phyloP scores from a whole-genome alignment of 2,797 vertebrate species.

The Thaleichthys pacificus region DNA sequence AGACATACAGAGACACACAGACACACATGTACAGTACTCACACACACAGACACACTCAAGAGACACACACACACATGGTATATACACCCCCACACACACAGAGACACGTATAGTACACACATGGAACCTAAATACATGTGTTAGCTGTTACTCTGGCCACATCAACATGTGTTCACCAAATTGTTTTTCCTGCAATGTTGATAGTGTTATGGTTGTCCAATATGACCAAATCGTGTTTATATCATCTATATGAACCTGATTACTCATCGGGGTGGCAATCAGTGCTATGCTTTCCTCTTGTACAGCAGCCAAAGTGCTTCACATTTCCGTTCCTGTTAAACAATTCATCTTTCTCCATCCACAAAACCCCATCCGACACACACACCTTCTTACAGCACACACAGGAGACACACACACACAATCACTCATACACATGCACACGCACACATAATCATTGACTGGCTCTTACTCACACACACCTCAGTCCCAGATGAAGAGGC shows the following conservation, averaged over 20 bases:
- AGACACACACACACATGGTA: background rate
- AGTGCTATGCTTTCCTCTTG: background rate
- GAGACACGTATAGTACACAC: conserved; percentile 5
- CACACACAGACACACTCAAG: background rate
- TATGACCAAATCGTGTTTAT: conserved; percentile 30
- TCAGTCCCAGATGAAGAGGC: conserved; percentile 16
- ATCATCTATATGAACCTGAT: conserved; percentile 21
- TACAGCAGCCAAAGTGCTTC: background rate
- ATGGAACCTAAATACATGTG: conserved; percentile 49
- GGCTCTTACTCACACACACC: conserved; percentile 7
- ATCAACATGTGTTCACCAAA: conserved; percentile 65
- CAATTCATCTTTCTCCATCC: background rate
- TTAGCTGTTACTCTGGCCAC: conserved; percentile 54
- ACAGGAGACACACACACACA: conserved; percentile 1
- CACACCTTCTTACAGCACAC: conserved; percentile 10
- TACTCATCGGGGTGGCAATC: conserved; percentile 6
- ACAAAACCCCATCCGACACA: conserved; percentile 12
- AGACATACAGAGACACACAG: background rate
- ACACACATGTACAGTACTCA: background rate
- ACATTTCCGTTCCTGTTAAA: background rate
- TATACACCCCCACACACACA: background rate
- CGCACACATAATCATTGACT: conserved; percentile 12
- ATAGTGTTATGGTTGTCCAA: conserved; percentile 39
- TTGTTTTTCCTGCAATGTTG: conserved; percentile 54
- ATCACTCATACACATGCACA: conserved; percentile 21